phyloP scores from a whole-genome alignment of 2,888 invertebrate genomes.

The Hirtodrosophila alboralis region DNA sequence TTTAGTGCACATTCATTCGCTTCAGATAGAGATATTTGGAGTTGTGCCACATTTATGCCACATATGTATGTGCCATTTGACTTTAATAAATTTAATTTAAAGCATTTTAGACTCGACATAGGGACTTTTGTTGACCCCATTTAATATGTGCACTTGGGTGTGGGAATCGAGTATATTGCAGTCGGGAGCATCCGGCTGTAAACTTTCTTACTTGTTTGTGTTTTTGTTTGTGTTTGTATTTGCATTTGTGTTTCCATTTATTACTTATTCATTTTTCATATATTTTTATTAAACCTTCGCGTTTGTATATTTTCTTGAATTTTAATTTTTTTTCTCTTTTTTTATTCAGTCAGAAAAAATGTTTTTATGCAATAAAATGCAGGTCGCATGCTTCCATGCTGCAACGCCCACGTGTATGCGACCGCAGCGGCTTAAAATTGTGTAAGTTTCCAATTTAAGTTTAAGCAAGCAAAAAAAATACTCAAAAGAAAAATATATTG shows the following conservation, averaged over 20 bases:
- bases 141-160: no score
- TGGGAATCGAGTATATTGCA: no score
- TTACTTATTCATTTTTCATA: conserved; percentile 42
- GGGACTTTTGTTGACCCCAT: no score
- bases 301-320: conserved; percentile 8
- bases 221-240: conserved; percentile 11
- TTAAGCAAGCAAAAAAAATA: conserved; percentile 20
- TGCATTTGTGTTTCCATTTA: conserved; percentile 14
- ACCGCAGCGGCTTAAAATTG: conserved; percentile 39
- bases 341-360: conserved; percentile 22
- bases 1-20: no score
- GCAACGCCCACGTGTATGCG: conserved; percentile 19
- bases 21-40: no score
- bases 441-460: conserved; percentile 37
- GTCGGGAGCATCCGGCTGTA: no score
- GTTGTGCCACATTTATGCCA: no score
- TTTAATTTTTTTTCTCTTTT: no score
- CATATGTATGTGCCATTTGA: no score
- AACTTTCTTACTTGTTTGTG: no score
- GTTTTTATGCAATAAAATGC: conserved; percentile 26
- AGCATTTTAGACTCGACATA: no score
- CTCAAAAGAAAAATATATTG: conserved; percentile 2
- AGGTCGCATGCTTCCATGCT: conserved; percentile 4
- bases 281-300: conserved; percentile 17
- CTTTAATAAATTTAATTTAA: no score